Base-by-base conservation (phyloP, 2,113 vertebrate genomes). In the Probosciger aterrimus region DNA sequence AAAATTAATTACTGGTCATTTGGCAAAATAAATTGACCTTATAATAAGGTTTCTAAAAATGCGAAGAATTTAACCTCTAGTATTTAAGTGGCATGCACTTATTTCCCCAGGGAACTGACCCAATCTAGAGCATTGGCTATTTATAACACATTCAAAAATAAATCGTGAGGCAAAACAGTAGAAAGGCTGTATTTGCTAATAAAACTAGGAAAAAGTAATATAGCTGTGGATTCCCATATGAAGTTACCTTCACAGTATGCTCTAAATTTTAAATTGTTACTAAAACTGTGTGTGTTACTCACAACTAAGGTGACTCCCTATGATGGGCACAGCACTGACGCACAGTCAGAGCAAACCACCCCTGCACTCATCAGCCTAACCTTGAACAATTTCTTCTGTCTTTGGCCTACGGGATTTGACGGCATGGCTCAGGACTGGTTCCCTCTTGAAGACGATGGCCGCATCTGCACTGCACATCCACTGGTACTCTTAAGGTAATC, bases 101-200 rank as follows among this genome's bases (percentile, higher is more conserved):
- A 86, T 64, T 95, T 88, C 92, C 86, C 82, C 25, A 17, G 73
- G 88, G 86, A 93, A 50, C 91, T 59, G 80, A 88, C 83, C 86
- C 4, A 6, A 64, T 75, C 80, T 77, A 39, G 31, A 81, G 64
- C 88, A 67, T 0, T 33, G 23, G 55, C 73, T 93, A 86, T 96
- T 88, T 93, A 81, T 88, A 96, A 89, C 64, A 35, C 43, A 49
- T 53, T 80, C 68, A 57, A 59, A 96, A 93, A 90, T 86, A 92
- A 83, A 91, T 55, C 0, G 0, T 3, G 5, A 90, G n/a, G 60
- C 35, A 64, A 52, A 79, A 86, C 35, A 60, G 59, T 24, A 82
- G 35, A 39, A 64, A 67, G 39, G 90, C 77, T 82, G 37, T 47
- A 44, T 62, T 92, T 90, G 59, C 52, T 44, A 80, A 81, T 73